Evolutionary conservation across 2,888 invertebrate species (phyloP), one percentile per base, ranked within the genome.

Genomic region (Trichopria drosophilae): DNA sequence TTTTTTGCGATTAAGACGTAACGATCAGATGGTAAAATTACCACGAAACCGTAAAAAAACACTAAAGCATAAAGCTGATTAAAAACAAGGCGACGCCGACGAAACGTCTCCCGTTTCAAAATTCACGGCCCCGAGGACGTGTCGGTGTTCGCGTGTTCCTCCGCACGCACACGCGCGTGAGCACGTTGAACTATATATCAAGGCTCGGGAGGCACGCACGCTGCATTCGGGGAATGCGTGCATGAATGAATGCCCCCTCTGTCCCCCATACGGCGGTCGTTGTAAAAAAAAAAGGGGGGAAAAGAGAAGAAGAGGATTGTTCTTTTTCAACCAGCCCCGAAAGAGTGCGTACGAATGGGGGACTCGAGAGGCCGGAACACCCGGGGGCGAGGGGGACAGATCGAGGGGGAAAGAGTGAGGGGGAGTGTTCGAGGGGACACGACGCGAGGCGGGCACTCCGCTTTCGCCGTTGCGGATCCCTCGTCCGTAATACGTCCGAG

Each of bases 241-340:
- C 62, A 68, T 69, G 69, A 69, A 71, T 71, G 71, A 71, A 71
- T 65, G 67, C 60, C 62, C 64, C 64, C 67, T 67, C 68, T 66
- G 61, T 61, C 57, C 58, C 59, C 55, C 44, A 36, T 52, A 32
- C 12, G 20, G 36, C 40, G 29, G 49, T 48, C 46, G 51, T 28
- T 53, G 50, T 47, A 35, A 39, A 32, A 41, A 50, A 49, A 35
- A 39, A 28, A 24, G 7, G 39, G 48, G 35, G 42, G 34, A 41
- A 46, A 36, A 48, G 34, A 41, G 45, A 36, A 48, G 45, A 47
- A 51, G 60, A 51, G 60, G 64, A 64, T 64, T 64, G 66, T 66
- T 68, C 68, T 64, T 65, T 67, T 65, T 60, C 23, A 51, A 47
- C 44, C 26, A 34, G 31, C 31, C 22, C 28, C 23, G 32, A 44